These are phyloP conservation scores for Diploscapter pachys DNA, from an alignment of 1,140 invertebrate species.

Conservation along the genomic window DNA sequence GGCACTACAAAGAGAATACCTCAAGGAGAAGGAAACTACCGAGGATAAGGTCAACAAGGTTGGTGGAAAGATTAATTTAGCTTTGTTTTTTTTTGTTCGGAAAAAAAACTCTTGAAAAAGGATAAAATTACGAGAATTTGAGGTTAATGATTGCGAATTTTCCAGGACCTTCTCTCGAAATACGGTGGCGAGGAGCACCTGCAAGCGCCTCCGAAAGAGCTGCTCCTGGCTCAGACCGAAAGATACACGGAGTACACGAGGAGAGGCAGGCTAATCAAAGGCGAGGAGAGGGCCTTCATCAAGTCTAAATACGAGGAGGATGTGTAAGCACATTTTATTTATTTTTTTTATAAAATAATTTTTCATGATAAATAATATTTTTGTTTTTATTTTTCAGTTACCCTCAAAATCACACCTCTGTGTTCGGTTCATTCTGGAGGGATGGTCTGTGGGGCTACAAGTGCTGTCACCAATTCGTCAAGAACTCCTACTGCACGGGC, in stretches of 20 bases:
- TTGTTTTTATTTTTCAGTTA: constrained; percentile 29
- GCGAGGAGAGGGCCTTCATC: constrained; percentile 79
- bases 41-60: constrained; percentile 77
- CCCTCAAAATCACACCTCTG: constrained; percentile 62
- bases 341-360: constrained; percentile 38
- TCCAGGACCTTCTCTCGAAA: constrained; percentile 29
- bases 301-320: constrained; percentile 93
- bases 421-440: constrained; percentile 94
- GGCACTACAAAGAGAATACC: constrained; percentile 81
- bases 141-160: not conserved
- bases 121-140: constrained; percentile 1
- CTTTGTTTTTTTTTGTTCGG: not conserved
- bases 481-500: constrained; percentile 74
- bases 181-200: constrained; percentile 67
- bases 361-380: constrained; percentile 5
- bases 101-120: constrained; percentile 68
- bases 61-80: constrained; percentile 14
- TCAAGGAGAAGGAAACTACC: constrained; percentile 81
- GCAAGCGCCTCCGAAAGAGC: constrained; percentile 75
- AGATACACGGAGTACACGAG: constrained; percentile 92
- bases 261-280: constrained; percentile 79
- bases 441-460: constrained; percentile 88
- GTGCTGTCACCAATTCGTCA: constrained; percentile 85
- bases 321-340: constrained; percentile 42
- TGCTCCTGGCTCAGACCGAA: constrained; percentile 90